Base-by-base conservation (phyloP, 2,888 invertebrate species). In the Corbicula japonica region DNA sequence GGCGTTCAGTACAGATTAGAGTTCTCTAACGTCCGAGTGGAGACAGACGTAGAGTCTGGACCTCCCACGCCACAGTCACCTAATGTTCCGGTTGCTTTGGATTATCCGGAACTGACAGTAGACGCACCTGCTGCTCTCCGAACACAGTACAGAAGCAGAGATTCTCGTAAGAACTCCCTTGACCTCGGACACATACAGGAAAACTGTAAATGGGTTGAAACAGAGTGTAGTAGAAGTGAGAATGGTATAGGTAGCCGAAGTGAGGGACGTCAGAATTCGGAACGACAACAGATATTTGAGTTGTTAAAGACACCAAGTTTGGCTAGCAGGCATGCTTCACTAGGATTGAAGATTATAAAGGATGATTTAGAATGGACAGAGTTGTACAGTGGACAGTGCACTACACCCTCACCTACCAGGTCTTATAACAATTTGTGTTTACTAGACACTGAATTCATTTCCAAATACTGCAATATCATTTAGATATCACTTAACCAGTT, bases 1-100 rank as follows among this genome's bases (percentile, higher is more conserved):
- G 83, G 77, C 35, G 62, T 66, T 10, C 84, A 84, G 72, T 91
- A 90, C 76, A 75, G 90, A 56, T 74, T 91, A 32, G 91, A 91
- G 54, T 91, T 90, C 80, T 87, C 90, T 38, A 87, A 86, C 50
- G 76, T 87, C 30, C 84, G 86, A 50, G 84, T 90, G n/a, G 88
- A 90, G 54, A 89, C 90, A 21, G 90, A 91, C 62, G 32, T 61
- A 3, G 80, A 83, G 5, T 82, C 81, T 0, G 68, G 76, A n/a
- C 62, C 21, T 26, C 69, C 35, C 21, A 30, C 54, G 0, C 23
- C 46, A 30, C 10, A 35, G 35, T 10, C 38, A 28, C n/a, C 6
- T 18, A 26, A 23, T 44, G 6, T 6, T 26, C 4, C 34, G 35
- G 21, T 44, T 35, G 46, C 70, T 61, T 44, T 35, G 23, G 18